Base-by-base conservation (phyloP, 2,113 vertebrate genomes). In the Octodon degus region DNA sequence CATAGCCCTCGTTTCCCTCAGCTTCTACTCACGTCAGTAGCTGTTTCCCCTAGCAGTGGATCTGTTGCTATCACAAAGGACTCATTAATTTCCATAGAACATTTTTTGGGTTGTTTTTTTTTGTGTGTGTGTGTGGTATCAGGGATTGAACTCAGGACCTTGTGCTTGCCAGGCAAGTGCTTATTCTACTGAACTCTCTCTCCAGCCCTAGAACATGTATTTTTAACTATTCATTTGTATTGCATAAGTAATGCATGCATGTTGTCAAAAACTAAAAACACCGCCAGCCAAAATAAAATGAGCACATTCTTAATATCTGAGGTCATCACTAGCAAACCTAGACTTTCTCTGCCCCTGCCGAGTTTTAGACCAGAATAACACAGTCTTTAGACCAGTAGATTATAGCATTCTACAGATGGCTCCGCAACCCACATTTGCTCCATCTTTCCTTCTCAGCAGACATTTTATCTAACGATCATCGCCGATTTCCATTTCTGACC, bases 221-320 rank as follows among this genome's bases (percentile, higher is more conserved):
- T 96, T 94, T 85, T 19, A 89, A 93, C 40, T 32, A 77, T n/a
- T 85, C 10, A 80, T 74, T 92, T 77, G 86, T 68, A 77, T 43
- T 81, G 43, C 5, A 86, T n/a, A 93, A 76, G 19, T 55, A 67
- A 63, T n/a, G 53, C 32, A 17, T 34, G 30, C 53, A 40, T 70
- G 20, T 67, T 86, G 10, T 70, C 77, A 43, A 85, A 87, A 90
- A 80, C 19, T 55, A 81, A 85, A 81, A 95, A n/a, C 85, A 60
- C 37, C 81, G 6, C 1, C 84, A 86, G 40, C 67, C 22, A 6
- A 85, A 93, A 87, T 81, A 77, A 85, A 93, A 60, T 34, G 11
- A 81, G 67, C 27, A 7, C 62, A 65, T 70, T 93, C 19, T 91
- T 79, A 81, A 13, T 37, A 62, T 3, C 60, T 11, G 4, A 86